A percentile compares a stretch with the other conserved stretches of the same genome.
These are phyloP conservation scores for Tetrapedia diversipes DNA, from an alignment of 2,888 invertebrate genomes.

Conservation along the genomic window DNA sequence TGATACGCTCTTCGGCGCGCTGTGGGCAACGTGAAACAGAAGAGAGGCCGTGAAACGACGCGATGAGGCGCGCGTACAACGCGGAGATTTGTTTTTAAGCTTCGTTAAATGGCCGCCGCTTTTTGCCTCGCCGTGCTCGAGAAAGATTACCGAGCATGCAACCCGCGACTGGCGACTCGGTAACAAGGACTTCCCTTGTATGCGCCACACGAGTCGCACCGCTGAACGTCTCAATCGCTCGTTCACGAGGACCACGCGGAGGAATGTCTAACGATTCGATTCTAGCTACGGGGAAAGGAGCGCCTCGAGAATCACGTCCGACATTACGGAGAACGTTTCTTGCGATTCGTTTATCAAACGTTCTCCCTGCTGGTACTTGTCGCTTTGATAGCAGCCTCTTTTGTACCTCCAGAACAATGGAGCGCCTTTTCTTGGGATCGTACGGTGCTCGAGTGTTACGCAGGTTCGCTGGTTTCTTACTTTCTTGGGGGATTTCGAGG, in stretches of 20 bases:
- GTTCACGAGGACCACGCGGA: conserved; percentile 64
- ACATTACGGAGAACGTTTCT: conserved; percentile 28
- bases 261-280: conserved; percentile 60
- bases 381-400: conserved; percentile 11
- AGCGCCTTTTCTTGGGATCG: conserved; percentile 20
- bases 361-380: conserved; percentile 19
- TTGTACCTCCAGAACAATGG: background rate
- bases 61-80: conserved; percentile 18
- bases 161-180: conserved; percentile 56
- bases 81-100: conserved; percentile 56
- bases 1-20: conserved; percentile 41
- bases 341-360: conserved; percentile 32
- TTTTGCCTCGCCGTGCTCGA: conserved; percentile 54
- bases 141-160: conserved; percentile 62
- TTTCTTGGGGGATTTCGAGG: no score
- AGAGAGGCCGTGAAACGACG: background rate
- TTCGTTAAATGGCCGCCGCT: conserved; percentile 60
- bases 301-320: conserved; percentile 30
- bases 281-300: conserved; percentile 24
- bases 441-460: background rate
- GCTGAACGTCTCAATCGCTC: conserved; percentile 64
- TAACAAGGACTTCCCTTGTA: conserved; percentile 66
- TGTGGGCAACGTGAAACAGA: conserved; percentile 20
- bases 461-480: background rate
- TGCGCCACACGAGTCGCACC: conserved; percentile 49